Percentiles rank a stretch among this genome's conserved stretches.
Evolutionary conservation across 2,113 vertebrate species (phyloP).

Genomic region (Alaudala cheleensis): DNA sequence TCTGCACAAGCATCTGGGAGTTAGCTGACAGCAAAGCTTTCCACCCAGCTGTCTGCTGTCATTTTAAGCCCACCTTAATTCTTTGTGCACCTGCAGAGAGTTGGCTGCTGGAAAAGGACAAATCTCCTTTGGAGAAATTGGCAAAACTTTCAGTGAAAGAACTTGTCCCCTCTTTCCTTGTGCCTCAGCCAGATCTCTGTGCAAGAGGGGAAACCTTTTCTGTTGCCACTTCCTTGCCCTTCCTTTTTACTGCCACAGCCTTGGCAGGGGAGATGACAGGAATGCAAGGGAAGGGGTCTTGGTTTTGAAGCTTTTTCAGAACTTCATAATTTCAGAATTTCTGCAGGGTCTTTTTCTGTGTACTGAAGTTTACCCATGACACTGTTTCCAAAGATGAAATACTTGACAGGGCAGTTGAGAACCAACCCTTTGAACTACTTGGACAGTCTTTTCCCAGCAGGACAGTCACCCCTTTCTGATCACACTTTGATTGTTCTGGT

Average conservation of each 20-base stretch:
- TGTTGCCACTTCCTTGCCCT: background rate
- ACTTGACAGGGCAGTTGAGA: background rate
- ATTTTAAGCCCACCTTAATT: slow-evolving; percentile 22
- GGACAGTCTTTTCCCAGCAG: background rate
- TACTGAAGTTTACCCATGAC: background rate
- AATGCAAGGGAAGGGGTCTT: background rate
- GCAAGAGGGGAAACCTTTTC: background rate
- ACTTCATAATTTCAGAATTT: background rate
- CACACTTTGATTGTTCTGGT: background rate
- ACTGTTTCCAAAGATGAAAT: background rate
- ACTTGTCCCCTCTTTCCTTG: background rate
- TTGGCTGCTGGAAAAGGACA: background rate
- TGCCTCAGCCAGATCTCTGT: background rate
- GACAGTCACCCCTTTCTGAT: background rate
- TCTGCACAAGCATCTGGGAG: background rate
- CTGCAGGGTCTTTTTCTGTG: background rate
- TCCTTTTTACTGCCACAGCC: background rate
- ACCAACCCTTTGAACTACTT: background rate
- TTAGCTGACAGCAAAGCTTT: background rate
- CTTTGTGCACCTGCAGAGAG: slow-evolving; percentile 7
- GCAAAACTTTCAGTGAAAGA: background rate
- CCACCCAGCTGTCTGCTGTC: background rate
- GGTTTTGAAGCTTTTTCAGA: background rate
- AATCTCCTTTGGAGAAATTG: background rate
- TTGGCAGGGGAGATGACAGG: background rate